phyloP scores from a whole-genome alignment of 2,888 invertebrate species.

The Euplagia quadripunctaria region DNA sequence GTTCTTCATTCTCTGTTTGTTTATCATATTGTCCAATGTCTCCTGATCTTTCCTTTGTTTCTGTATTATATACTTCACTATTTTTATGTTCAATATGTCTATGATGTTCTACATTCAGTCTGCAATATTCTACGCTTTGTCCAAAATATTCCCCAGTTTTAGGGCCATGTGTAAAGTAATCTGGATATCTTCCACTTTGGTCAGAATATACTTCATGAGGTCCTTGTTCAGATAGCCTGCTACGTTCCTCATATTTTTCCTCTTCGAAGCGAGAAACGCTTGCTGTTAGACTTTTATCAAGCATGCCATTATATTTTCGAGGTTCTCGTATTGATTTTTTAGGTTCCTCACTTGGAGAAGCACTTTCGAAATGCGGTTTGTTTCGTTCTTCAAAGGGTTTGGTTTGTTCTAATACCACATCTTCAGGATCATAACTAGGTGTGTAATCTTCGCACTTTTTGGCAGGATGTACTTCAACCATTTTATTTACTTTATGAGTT shows the following conservation, averaged over 20 bases:
- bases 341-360: background rate
- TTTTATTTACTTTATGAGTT: background rate
- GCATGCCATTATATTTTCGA: background rate
- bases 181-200: background rate
- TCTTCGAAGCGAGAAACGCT: background rate
- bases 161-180: background rate
- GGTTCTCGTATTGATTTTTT: background rate
- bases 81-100: background rate
- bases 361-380: background rate
- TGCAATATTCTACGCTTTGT: slow-evolving; percentile 16
- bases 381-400: background rate
- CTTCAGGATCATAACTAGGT: background rate
- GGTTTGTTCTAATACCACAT: background rate
- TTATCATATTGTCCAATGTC: background rate
- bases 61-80: slow-evolving; percentile 1
- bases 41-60: background rate
- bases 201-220: background rate
- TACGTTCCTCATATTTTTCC: background rate
- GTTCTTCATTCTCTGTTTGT: background rate
- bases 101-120: slow-evolving; percentile 17
- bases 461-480: background rate
- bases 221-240: background rate
- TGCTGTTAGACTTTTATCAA: background rate
- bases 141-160: slow-evolving; percentile 4
- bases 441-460: background rate